phyloP scores from a whole-genome alignment of 2,113 vertebrate genomes.

The Ranitomeya variabilis region DNA sequence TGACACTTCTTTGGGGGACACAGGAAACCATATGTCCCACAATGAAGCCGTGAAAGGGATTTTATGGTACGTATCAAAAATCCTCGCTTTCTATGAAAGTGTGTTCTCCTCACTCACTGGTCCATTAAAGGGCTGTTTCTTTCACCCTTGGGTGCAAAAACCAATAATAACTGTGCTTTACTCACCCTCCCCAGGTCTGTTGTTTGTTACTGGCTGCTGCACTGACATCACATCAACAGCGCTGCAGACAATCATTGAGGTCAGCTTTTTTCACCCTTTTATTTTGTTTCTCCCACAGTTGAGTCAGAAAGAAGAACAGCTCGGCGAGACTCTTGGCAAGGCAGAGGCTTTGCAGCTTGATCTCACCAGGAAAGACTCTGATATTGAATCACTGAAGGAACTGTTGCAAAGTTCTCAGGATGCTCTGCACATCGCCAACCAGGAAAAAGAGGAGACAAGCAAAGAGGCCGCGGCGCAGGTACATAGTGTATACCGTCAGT shows the following conservation, averaged over 20 bases:
- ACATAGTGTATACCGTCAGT: background rate
- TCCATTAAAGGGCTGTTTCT: too few species aligned
- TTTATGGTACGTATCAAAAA: too few species aligned
- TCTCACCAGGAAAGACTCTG: conserved; percentile 42
- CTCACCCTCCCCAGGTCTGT: too few species aligned
- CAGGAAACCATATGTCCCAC: too few species aligned
- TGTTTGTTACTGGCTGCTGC: background rate
- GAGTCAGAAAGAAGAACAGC: conserved; percentile 47
- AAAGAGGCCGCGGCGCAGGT: conserved; percentile 59
- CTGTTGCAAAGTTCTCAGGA: conserved; percentile 60
- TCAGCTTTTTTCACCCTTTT: background rate
- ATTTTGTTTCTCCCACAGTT: conserved; percentile 47
- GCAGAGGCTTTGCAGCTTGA: conserved; percentile 41
- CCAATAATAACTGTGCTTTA: too few species aligned
- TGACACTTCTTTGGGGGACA: background rate
- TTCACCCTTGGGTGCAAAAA: too few species aligned
- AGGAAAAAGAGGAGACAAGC: conserved; percentile 56
- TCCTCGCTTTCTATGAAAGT: too few species aligned
- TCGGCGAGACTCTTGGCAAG: conserved; percentile 46
- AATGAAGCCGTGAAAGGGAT: too few species aligned
- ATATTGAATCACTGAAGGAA: conserved; percentile 26
- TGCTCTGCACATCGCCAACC: conserved; percentile 56
- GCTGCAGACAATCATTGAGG: too few species aligned
- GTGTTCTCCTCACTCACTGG: too few species aligned
- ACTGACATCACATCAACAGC: too few species aligned